A percentile compares a stretch with the other conserved stretches of the same genome.
These are phyloP conservation scores for Tachystola acroxantha DNA, from an alignment of 2,888 invertebrate species.

Conservation along the genomic window DNA sequence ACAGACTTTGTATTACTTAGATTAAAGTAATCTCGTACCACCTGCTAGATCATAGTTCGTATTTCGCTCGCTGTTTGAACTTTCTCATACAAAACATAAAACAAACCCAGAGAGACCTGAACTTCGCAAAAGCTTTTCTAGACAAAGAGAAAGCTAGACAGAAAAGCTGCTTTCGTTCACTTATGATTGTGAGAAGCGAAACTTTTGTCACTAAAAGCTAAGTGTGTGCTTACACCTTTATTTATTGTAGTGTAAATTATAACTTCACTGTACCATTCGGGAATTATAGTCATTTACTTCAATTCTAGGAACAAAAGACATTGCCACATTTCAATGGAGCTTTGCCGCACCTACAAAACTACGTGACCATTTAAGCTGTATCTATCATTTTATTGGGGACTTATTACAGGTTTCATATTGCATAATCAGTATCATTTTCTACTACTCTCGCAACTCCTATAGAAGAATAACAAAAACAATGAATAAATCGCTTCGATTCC, in stretches of 20 bases:
- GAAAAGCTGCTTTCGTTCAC: conserved; percentile 12
- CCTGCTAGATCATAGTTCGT: not conserved
- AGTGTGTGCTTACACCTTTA: not conserved
- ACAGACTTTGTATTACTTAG: too few relatives aligned
- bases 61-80: not conserved
- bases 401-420: too few relatives aligned
- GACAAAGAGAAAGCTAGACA: conserved; percentile 13
- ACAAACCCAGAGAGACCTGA: conserved; percentile 6
- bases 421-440: too few relatives aligned
- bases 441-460: too few relatives aligned
- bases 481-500: too few relatives aligned
- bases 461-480: too few relatives aligned
- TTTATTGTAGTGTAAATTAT: not conserved
- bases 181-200: conserved; percentile 11
- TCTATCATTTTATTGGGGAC: too few relatives aligned
- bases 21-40: not conserved
- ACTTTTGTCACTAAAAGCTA: conserved; percentile 9
- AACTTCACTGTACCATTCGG: not conserved
- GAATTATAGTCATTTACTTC: not conserved
- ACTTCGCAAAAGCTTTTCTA: conserved; percentile 14
- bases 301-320: too few relatives aligned
- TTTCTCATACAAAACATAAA: conserved; percentile 4
- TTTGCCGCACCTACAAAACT: too few relatives aligned
- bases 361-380: too few relatives aligned
- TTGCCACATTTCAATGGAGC: too few relatives aligned